These are phyloP conservation scores for Ommatoiulus sabulosus DNA, from an alignment of 2,888 invertebrate genomes.

Conservation along the genomic window DNA sequence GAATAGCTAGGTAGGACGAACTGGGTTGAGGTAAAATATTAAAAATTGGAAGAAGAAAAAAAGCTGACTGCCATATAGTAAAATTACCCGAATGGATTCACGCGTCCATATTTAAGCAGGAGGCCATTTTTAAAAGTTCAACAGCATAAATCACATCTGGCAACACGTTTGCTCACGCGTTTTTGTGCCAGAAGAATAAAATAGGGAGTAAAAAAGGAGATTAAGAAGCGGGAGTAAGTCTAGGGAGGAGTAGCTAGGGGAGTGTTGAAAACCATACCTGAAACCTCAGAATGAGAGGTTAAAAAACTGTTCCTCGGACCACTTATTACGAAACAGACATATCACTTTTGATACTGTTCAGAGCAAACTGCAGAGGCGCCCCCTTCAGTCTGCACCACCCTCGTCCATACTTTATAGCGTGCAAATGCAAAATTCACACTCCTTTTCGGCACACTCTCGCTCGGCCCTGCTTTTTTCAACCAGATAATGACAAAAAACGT, in stretches of 20 bases:
- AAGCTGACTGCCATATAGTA: no score
- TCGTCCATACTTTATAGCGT: constrained; percentile 6
- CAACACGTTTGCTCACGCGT: constrained; percentile 38
- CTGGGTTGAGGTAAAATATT: no score
- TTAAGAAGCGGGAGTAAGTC: constrained; percentile 4
- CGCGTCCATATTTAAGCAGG: constrained; percentile 18
- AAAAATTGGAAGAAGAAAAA: no score
- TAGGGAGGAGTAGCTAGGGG: constrained; percentile 23
- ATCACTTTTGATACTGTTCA: constrained; percentile 43
- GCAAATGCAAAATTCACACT: constrained; percentile 35
- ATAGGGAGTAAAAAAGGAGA: not conserved
- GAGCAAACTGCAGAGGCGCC: constrained; percentile 4
- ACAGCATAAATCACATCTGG: constrained; percentile 54
- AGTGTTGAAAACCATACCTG: constrained; percentile 35
- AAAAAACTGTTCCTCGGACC: constrained; percentile 29
- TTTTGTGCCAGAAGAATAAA: not conserved
- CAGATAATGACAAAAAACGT: not conserved
- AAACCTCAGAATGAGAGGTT: constrained; percentile 43
- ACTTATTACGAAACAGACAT: constrained; percentile 37
- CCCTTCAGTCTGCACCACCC: constrained; percentile 30
- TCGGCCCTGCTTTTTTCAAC: not conserved
- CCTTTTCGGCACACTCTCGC: constrained; percentile 32
- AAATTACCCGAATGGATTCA: not conserved
- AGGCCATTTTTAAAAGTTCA: constrained; percentile 48
- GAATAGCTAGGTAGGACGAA: no score